Base-by-base conservation (phyloP, 2,888 invertebrate species). In the Epsilonema sp. region DNA sequence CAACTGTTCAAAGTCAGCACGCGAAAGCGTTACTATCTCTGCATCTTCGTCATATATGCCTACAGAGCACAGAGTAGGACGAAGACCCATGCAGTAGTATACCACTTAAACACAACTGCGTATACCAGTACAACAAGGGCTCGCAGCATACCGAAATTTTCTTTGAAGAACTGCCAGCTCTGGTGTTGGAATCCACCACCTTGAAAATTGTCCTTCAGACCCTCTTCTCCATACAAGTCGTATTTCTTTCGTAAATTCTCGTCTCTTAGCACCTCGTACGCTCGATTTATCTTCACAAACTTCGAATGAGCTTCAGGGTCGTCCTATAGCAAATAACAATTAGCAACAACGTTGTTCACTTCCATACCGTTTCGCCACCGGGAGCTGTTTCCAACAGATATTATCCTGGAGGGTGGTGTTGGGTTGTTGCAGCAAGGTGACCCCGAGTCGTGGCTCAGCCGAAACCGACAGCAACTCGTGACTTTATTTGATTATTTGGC, bases 211-310 rank as follows among this genome's bases (percentile, higher is more conserved):
- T 69, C 70, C 54, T 67, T 68, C 53, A 78, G 71, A 26, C 75
- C 78, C 53, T 77, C 77, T 59, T 81, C 79, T 2, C 85, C 85
- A 60, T 79, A 76, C 36, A 76, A 64, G 65, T 85, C 82, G 69
- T 84, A 85, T 45, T 77, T 76, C 57, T 78, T 79, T 47, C 82
- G 71, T 51, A 77, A 73, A 48, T 79, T 78, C 39, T 79, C 77
- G 68, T 85, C 84, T 67, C 83, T 84, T 16, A 86, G 67, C 2
- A 80, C 78, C 67, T 86, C 85, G 69, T 86, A 86, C 0, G 84
- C 85, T 60, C 78, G 75, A 43, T 80, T 81, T 42, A 85, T 73
- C 68, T 76, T 76, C 24, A 84, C 66, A 64, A 86, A 86, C 54
- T 75, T 78, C 40, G 76, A 76, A 63, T 82, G 79, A 8, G 80